Percentiles rank a stretch among this genome's conserved stretches.
Evolutionary conservation across 2,797 vertebrate genomes (phyloP).

Genomic region (Smutsia gigantea): DNA sequence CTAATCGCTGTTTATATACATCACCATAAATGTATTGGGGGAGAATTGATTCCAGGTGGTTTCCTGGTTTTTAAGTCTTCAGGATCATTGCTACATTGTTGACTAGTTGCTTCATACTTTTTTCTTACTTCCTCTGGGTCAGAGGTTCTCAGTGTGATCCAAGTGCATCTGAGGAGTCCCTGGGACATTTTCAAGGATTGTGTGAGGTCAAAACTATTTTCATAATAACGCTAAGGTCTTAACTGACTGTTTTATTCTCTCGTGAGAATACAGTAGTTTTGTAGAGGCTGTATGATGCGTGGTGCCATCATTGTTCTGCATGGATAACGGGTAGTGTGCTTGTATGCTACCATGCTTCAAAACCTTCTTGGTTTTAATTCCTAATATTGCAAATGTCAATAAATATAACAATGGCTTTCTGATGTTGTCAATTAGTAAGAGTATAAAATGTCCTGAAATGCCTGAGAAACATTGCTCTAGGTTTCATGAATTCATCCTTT

Average conservation of each 20-base stretch:
- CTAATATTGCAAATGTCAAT: not conserved
- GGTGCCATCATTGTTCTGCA: not conserved
- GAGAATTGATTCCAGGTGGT: not conserved
- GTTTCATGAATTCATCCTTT: not conserved
- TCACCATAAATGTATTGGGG: not conserved
- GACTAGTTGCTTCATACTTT: not conserved
- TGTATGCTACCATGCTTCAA: not conserved
- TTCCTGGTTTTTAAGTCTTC: not conserved
- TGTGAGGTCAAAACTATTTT: constrained; percentile 5
- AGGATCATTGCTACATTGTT: not conserved
- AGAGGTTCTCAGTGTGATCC: not conserved
- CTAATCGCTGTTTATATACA: not conserved
- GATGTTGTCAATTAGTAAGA: not conserved
- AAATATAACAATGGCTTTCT: not conserved
- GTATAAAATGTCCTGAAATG: not conserved
- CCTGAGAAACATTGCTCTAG: not conserved
- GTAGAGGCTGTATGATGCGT: not conserved
- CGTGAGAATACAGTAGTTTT: not conserved
- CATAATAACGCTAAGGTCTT: not conserved
- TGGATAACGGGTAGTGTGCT: not conserved
- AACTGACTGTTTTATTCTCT: not conserved
- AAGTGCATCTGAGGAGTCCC: not conserved
- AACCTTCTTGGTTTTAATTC: not conserved
- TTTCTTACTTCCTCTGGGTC: not conserved
- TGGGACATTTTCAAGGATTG: not conserved